Evolutionary conservation across 2,113 vertebrate genomes (phyloP).

Genomic region (Hiodon tergisus): DNA sequence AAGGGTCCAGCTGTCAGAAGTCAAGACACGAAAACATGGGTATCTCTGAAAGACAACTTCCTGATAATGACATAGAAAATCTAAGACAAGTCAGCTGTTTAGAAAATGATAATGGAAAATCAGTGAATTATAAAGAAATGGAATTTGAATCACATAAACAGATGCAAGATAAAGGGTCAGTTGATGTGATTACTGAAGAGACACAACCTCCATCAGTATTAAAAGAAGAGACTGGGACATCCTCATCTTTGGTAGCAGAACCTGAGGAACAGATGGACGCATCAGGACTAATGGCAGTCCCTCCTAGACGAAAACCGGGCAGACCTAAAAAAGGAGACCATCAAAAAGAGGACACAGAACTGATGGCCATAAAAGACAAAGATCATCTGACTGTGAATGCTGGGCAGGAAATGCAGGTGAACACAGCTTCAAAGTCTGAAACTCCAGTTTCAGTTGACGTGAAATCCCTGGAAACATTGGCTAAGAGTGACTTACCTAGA

Average conservation of each 20-base stretch:
- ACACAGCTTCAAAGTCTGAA: constrained; percentile 1
- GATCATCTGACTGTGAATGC: background rate
- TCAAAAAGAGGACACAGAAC: background rate
- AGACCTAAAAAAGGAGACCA: background rate
- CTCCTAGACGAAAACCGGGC: background rate
- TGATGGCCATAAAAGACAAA: background rate
- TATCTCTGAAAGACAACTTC: background rate
- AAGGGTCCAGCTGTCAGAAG: background rate
- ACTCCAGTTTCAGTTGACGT: background rate
- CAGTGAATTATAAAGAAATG: background rate
- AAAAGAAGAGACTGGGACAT: background rate
- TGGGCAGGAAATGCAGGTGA: background rate
- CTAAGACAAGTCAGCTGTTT: background rate
- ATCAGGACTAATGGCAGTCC: background rate
- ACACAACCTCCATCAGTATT: background rate
- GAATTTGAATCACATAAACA: background rate
- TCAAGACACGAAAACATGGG: background rate
- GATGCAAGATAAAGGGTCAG: background rate
- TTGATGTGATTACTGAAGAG: background rate
- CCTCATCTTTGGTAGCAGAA: background rate
- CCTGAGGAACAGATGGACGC: background rate
- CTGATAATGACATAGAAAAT: background rate
- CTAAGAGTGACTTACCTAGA: background rate
- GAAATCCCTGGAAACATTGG: background rate
- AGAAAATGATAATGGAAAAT: background rate